These are phyloP conservation scores for Varecia variegata DNA, from an alignment of 2,797 vertebrate genomes.

Conservation along the genomic window DNA sequence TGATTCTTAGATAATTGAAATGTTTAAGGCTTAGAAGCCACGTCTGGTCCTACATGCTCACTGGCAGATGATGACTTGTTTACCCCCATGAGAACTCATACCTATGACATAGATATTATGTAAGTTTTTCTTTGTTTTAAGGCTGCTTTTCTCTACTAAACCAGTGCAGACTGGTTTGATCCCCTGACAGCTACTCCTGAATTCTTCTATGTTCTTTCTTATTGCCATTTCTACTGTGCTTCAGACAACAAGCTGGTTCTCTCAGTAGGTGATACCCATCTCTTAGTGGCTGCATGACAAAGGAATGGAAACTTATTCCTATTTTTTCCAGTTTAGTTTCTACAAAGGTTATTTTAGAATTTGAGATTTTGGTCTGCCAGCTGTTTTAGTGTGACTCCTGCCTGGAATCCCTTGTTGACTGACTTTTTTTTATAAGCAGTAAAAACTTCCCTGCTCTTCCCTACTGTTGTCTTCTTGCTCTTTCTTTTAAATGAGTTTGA, in stretches of 20 bases:
- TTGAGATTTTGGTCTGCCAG: not conserved
- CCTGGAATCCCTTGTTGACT: not conserved
- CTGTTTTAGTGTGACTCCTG: not conserved
- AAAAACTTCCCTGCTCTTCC: not conserved
- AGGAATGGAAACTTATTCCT: not conserved
- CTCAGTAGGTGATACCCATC: not conserved
- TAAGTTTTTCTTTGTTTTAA: not conserved
- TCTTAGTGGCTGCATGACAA: not conserved
- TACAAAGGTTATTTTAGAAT: not conserved
- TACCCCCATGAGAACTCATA: not conserved
- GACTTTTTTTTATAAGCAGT: constrained; percentile 13
- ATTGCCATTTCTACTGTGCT: not conserved
- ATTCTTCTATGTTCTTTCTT: not conserved
- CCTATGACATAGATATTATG: not conserved
- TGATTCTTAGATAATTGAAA: not conserved
- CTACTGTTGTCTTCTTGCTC: not conserved
- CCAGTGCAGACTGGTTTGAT: not conserved
- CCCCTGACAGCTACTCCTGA: not conserved
- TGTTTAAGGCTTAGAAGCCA: not conserved
- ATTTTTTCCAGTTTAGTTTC: not conserved
- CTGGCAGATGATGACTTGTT: not conserved
- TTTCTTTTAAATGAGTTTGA: not conserved
- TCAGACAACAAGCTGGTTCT: not conserved
- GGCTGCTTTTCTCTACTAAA: not conserved
- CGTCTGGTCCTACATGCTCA: not conserved